Base-by-base conservation (phyloP, 2,888 invertebrate genomes). In the Machimus rusticus region DNA sequence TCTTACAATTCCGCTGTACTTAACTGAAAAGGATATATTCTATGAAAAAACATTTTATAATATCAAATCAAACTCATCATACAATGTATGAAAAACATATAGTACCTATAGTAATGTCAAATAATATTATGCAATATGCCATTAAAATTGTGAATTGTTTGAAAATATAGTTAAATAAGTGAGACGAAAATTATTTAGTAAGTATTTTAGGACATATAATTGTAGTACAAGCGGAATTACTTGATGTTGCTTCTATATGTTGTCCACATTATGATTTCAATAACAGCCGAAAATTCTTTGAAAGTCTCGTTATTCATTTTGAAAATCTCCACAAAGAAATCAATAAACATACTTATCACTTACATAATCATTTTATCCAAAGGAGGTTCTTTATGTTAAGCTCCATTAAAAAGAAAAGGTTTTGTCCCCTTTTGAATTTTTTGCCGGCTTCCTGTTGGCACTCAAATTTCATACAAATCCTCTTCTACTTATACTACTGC, bases 401-500 rank as follows among this genome's bases (percentile, higher is more conserved):
- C 66, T 28, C 66, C 66, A 66, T 66, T 66, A 66, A 23, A 66
- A 78, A 66, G 28, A 66, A 78, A n/a, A 37, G 37, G 37, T 78
- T 43, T 39, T 39, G 43, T 39, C 39, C 43, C 39, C 23, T 78
- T 78, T 78, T 46, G 39, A 12, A 19, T 23, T 19, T 6, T 19
- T 43, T n/a, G 8, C 43, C 12, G 39, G 12, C 43, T 51, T 31
- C 51, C 51, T 79, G 31, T 2, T 76, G n/a, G 46, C 14, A 51
- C 51, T 79, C 79, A 79, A 51, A 46, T 79, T 79, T 79, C 79
- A 79, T 51, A 28, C 79, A 34, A 51, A 66, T 66, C 66, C 66
- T 66, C 66, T n/a, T 16, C 51, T 51, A 55, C n/a, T n/a, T 8
- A 16, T 19, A 57, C 57, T 23, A 66, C 66, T 66, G 66, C 66